Evolutionary conservation across 2,797 vertebrate species (phyloP).

Genomic region (Furcifer pardalis): DNA sequence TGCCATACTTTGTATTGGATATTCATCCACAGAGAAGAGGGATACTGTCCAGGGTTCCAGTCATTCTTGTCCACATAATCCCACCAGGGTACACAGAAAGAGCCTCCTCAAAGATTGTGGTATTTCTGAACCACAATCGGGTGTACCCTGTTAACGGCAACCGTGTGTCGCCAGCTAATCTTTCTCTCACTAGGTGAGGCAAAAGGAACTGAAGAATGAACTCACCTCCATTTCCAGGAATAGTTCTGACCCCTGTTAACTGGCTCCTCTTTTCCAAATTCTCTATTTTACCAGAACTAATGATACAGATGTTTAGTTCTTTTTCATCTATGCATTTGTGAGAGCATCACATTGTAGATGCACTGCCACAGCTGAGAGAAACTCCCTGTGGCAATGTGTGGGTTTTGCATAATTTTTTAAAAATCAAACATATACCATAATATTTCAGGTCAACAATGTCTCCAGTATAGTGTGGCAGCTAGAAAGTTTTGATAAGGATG

Average conservation of each 20-base stretch:
- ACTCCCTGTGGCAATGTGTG: too few relatives aligned
- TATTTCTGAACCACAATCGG: too few relatives aligned
- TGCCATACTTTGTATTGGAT: background rate
- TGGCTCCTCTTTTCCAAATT: background rate
- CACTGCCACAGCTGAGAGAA: background rate
- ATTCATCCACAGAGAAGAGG: too few relatives aligned
- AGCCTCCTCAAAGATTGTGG: too few relatives aligned
- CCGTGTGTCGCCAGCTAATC: background rate
- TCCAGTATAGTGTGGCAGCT: constrained; percentile 47
- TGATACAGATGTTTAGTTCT: background rate
- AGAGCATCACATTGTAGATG: background rate
- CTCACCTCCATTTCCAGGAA: too few relatives aligned
- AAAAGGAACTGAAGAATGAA: too few relatives aligned
- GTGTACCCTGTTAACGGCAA: too few relatives aligned
- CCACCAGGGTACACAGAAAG: too few relatives aligned
- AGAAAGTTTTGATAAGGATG: constrained; percentile 26
- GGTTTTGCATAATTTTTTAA: background rate
- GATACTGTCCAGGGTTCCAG: background rate
- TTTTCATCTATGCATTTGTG: background rate
- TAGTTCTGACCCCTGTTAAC: background rate
- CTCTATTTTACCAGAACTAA: too few relatives aligned
- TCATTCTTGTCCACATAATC: background rate
- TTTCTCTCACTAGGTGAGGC: too few relatives aligned
- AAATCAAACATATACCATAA: background rate
- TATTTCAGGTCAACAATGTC: constrained; percentile 40